Evolutionary conservation across 1,140 invertebrate genomes (phyloP).

Genomic region (Druon quercuslanigerum): DNA sequence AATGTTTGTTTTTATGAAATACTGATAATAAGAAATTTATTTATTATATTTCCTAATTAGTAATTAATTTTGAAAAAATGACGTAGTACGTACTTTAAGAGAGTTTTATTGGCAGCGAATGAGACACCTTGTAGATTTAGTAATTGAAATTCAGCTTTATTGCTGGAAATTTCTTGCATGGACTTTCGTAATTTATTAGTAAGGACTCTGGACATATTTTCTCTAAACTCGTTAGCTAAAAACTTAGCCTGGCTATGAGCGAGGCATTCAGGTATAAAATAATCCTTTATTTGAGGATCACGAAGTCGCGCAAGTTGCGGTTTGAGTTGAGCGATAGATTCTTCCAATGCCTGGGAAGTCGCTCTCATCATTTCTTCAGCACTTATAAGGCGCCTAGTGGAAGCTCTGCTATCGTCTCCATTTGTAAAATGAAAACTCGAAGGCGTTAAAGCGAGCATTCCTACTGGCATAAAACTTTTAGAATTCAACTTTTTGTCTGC

Average conservation of each 20-base stretch:
- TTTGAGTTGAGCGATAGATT: slow-evolving; percentile 63
- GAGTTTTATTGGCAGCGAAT: slow-evolving; percentile 72
- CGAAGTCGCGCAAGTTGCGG: slow-evolving; percentile 53
- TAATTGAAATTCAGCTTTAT: slow-evolving; percentile 72
- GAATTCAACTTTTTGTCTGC: slow-evolving; percentile 63
- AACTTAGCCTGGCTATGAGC: slow-evolving; percentile 56
- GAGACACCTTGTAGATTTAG: slow-evolving; percentile 70
- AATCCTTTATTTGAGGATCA: slow-evolving; percentile 67
- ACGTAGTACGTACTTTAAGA: slow-evolving; percentile 60
- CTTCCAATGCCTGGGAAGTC: slow-evolving; percentile 67
- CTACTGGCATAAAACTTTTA: slow-evolving; percentile 73
- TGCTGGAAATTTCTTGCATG: slow-evolving; percentile 65
- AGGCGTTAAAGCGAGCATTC: slow-evolving; percentile 71
- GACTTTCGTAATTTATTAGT: slow-evolving; percentile 62
- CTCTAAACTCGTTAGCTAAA: slow-evolving; percentile 60
- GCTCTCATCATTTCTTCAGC: slow-evolving; percentile 68
- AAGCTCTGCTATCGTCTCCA: slow-evolving; percentile 63
- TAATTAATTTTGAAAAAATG: background rate
- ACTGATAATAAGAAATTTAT: background rate
- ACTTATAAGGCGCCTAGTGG: slow-evolving; percentile 59
- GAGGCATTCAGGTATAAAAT: slow-evolving; percentile 68
- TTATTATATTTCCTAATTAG: background rate
- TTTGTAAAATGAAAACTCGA: slow-evolving; percentile 61
- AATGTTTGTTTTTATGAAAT: background rate
- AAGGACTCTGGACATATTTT: slow-evolving; percentile 65